Conservation (phyloP, 2,797 vertebrate genomes). For the Myotis findleyi region DNA sequence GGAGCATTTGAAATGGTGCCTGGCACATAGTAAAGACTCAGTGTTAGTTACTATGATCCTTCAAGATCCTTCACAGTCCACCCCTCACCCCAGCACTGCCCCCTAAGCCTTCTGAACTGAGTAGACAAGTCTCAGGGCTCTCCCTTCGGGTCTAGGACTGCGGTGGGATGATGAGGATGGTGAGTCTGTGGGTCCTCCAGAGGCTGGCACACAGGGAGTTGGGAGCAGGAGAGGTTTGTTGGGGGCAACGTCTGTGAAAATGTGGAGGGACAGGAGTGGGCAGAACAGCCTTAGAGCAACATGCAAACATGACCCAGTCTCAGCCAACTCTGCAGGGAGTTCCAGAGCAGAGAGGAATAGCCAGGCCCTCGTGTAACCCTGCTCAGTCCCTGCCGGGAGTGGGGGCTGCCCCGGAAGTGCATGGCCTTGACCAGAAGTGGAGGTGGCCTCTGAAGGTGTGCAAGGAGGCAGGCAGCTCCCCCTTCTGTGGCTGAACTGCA, state of each 20-base stretch:
- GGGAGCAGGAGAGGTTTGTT: fast-evolving
- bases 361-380: not conserved
- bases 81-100: fast-evolving
- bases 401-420: no score
- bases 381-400: not conserved
- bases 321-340: not conserved
- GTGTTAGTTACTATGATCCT: not conserved
- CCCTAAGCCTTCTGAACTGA: no score
- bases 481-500: fast-evolving
- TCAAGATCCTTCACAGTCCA: not conserved
- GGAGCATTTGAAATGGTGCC: not conserved
- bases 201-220: fast-evolving
- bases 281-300: not conserved
- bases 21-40: not conserved
- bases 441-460: not conserved
- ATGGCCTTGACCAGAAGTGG: not conserved
- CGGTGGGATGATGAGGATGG: not conserved
- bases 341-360: not conserved
- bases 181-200: not conserved
- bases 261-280: not conserved
- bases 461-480: no score
- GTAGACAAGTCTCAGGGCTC: no score
- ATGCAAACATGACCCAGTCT: no score
- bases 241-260: not conserved
- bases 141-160: fast-evolving